These are phyloP conservation scores for Mesorhabditis belari DNA, from an alignment of 2,888 invertebrate genomes.

Conservation along the genomic window DNA sequence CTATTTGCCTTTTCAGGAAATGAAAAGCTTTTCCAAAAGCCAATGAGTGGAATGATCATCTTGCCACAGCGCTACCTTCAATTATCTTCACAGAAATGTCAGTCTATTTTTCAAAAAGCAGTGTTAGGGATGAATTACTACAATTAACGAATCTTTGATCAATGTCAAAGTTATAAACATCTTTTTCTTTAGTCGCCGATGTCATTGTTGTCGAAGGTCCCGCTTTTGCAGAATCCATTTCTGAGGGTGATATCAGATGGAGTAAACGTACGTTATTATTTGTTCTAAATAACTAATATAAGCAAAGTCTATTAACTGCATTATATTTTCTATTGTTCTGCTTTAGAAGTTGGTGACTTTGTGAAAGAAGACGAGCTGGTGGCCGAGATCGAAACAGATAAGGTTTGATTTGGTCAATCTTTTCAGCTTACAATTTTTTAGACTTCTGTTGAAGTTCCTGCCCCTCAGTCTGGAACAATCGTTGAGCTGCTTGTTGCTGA, in stretches of 20 bases:
- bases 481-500: constrained; percentile 80
- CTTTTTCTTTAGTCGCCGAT: constrained; percentile 20
- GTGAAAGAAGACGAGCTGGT: constrained; percentile 87
- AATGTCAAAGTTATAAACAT: too few species aligned
- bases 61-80: background rate
- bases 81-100: too few species aligned
- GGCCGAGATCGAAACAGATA: constrained; percentile 96
- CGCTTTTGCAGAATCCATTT: constrained; percentile 91
- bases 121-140: too few species aligned
- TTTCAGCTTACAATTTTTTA: constrained; percentile 47
- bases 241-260: constrained; percentile 79
- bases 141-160: too few species aligned
- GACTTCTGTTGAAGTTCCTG: constrained; percentile 71
- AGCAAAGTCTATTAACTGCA: background rate
- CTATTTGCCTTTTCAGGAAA: too few species aligned
- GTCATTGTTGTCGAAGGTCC: constrained; percentile 69
- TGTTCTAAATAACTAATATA: background rate
- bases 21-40: background rate
- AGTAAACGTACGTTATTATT: constrained; percentile 32
- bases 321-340: background rate
- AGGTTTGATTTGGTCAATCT: constrained; percentile 60
- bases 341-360: constrained; percentile 72
- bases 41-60: background rate
- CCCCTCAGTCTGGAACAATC: constrained; percentile 78
- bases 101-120: too few species aligned